Evolutionary conservation across 2,888 invertebrate genomes (phyloP), one percentile per base, ranked within the genome.

Genomic region (Agrilus biguttatus): DNA sequence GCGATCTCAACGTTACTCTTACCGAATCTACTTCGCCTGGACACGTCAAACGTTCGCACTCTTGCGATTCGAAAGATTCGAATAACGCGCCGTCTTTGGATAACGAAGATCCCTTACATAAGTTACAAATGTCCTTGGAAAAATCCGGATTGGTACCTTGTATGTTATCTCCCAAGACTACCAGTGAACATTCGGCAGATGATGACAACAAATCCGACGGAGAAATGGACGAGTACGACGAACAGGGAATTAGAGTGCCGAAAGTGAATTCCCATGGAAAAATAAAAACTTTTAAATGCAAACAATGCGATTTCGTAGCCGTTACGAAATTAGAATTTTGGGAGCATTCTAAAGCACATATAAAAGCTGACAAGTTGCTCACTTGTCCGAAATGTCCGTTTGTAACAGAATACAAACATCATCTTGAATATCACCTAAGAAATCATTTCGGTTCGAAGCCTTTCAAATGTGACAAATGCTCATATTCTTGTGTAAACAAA

Each of bases 361-460:
- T 98, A 56, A 91, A 90, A 56, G 78, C 81, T 0, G 96, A 97
- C 54, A 95, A 95, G 61, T 75, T 89, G 53, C 70, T 98, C 23
- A 80, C 80, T 47, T 98, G 98, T 58, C 82, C 85, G 5, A 80
- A 85, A 56, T 98, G 98, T 60, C 88, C 90, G 0, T 99, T 99
- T 59, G 93, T 96, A 4, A 99, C 98, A 0, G 96, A 97, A 62
- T 91, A 92, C 71, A 98, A 98, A 59, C 98, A 99, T 62, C 98
- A 99, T 55, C 69, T 97, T 46, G 96, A 97, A 62, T 99, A 97
- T 58, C 98, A 96, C 63, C 75, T 95, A 62, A 75, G 91, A 36
- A 96, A 96, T 62, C 98, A 98, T 66, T 77, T 83, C 55, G 92
- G 93, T 34, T 83, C 86, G 1, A 99, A 99, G 61, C 97, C 97